Evolutionary conservation across 2,797 vertebrate genomes (phyloP), one percentile per base, ranked within the genome.

Genomic region (Halcyon smyrnensis): DNA sequence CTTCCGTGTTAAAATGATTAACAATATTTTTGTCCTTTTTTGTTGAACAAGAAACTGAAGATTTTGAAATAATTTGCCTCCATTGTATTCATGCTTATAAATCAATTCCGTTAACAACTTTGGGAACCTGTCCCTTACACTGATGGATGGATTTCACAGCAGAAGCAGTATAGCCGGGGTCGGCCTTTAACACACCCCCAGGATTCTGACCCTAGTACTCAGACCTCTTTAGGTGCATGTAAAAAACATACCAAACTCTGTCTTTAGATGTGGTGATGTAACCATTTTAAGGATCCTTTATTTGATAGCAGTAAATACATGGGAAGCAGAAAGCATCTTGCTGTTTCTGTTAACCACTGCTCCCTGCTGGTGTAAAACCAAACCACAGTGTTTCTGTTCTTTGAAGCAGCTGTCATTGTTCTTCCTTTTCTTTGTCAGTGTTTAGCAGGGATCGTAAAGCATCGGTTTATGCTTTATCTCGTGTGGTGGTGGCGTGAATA

Each of bases 361-460:
- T 90, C 91, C 75, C 93, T 96, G 64, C 91, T 92, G 96, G 91
- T 90, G 28, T 84, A 27, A 87, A 87, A 53, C 25, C 24, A 39
- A 36, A 93, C 18, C 27, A 43, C 68, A 76, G 3, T 8, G 5
- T 56, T 50, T 73, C 46, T 74, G 64, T 60, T 51, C 43, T 76
- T 80, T 64, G 21, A 56, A 71, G 48, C 69, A 86, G 11, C 37
- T 75, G 46, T 48, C 30, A 2, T 4, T 65, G 21, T 5, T 77
- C 75, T 54, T 57, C 2, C 12, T 77, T 37, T 59, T 32, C 8
- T 36, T 60, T 68, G 10, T n/a, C 51, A 27, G 5, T 36, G 71
- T 87, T 89, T 27, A 68, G 59, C 15, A 54, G 24, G 19, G 43
- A 27, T 63, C 8, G 15, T 70, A 65, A 69, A 67, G 37, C 34